Evolutionary conservation across 2,797 vertebrate genomes (phyloP).

Genomic region (Lateolabrax maculatus): DNA sequence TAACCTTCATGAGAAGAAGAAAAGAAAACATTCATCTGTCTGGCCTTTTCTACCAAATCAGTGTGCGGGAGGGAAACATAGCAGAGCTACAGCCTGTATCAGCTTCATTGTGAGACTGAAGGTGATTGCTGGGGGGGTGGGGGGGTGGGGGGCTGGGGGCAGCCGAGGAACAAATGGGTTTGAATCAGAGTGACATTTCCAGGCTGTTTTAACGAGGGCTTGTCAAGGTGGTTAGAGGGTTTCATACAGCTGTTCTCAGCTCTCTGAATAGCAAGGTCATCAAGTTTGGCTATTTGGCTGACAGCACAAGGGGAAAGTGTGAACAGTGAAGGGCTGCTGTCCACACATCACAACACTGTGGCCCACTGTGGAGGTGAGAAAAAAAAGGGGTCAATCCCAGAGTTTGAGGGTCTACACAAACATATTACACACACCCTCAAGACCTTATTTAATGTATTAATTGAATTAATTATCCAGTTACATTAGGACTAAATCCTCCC

Average conservation of each 20-base stretch:
- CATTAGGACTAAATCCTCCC: too few relatives aligned
- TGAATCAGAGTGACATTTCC: constrained; percentile 65
- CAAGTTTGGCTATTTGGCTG: constrained; percentile 49
- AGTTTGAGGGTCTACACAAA: neutral
- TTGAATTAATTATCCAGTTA: too few relatives aligned
- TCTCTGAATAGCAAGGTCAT: constrained; percentile 52
- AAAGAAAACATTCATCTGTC: constrained; percentile 32
- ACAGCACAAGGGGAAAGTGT: constrained; percentile 37
- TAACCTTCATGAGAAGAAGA: constrained; percentile 11
- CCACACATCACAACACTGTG: constrained; percentile 38
- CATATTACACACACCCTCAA: neutral
- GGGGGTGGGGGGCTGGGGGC: too few relatives aligned
- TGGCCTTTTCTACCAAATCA: constrained; percentile 32
- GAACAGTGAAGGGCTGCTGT: constrained; percentile 31
- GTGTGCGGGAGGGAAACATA: constrained; percentile 28
- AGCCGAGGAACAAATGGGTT: constrained; percentile 24
- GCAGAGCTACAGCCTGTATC: constrained; percentile 14
- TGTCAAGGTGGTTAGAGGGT: constrained; percentile 56
- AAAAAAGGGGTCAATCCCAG: neutral
- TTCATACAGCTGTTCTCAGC: constrained; percentile 57
- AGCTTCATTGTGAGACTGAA: constrained; percentile 13
- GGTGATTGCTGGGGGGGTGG: constrained; percentile 9
- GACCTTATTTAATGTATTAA: too few relatives aligned
- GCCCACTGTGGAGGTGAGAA: neutral
- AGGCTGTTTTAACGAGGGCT: constrained; percentile 51